These are phyloP conservation scores for Carduelis carduelis DNA, from an alignment of 2,797 vertebrate species.

Conservation along the genomic window DNA sequence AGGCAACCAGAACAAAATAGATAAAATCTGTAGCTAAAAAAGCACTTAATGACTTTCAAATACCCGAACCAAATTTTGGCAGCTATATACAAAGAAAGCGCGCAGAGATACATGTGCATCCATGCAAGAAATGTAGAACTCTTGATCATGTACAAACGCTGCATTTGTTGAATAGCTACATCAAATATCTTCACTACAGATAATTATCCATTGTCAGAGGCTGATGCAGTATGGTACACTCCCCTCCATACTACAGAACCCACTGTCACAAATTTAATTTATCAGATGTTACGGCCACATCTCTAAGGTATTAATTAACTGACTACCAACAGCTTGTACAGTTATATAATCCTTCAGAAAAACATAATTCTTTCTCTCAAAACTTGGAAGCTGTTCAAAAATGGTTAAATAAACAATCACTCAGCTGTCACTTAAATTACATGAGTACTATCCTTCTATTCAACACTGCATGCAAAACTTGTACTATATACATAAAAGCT, in stretches of 20 bases:
- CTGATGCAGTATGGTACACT: not conserved
- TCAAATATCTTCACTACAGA: not conserved
- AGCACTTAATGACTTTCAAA: not conserved
- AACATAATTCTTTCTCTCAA: not conserved
- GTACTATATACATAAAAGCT: not conserved
- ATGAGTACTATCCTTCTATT: not conserved
- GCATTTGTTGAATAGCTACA: not conserved
- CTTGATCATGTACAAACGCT: not conserved
- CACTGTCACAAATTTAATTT: not conserved
- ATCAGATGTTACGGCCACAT: not conserved
- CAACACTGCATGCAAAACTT: not conserved
- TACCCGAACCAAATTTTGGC: not conserved
- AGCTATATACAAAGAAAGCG: not conserved
- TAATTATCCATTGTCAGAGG: not conserved
- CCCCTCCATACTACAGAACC: not conserved
- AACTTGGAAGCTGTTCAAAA: slow-evolving; percentile 13
- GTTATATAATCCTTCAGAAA: slow-evolving; percentile 6
- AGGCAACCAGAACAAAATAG: not conserved
- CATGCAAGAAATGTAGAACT: not conserved
- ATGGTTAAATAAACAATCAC: slow-evolving; percentile 7
- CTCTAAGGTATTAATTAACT: slow-evolving; percentile 30
- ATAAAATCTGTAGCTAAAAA: not conserved
- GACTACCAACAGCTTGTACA: not conserved
- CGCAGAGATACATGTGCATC: not conserved
- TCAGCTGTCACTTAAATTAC: slow-evolving; percentile 17